Evolutionary conservation across 2,888 invertebrate genomes (phyloP), one percentile per base, ranked within the genome.

Genomic region (Thecocarcelia acutangulata): DNA sequence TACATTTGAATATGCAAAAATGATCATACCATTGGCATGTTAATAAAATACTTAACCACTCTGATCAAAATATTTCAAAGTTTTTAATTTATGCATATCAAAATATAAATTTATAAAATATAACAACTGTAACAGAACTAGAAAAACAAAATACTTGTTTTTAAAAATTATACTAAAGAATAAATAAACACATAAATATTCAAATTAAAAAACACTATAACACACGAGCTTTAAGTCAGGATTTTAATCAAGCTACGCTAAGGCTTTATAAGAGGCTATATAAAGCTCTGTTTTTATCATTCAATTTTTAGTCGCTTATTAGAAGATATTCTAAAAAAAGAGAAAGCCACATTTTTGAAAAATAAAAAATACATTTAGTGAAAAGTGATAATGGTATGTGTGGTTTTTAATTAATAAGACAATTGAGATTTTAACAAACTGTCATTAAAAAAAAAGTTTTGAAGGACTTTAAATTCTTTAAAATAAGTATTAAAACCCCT

Each of bases 61-160:
- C 15, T 11, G 56, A 74, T 46, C 69, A 74, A 54, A 44, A 63
- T 63, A 58, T 17, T 72, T 78, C 61, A 46, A 56, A 72, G 42
- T 37, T 63, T 52, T 50, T 81, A 79, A 82, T 82, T 80, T 75
- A 80, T 78, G 61, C 68, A 78, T 58, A 78, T 61, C 37, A 63
- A 61, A 66, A 50, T 52, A 44, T 46, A 58, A 69, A 63, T 37
- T 40, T 54, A 12, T 46, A 61, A 56, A 69, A 72, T 78, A 68
- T 59, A 82, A 73, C 79, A 84, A 84, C 66, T 80, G 68, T 78
- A 74, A 84, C 85, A 81, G 68, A 82, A 80, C 84, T 73, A 86
- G 85, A 87, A 85, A 88, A 89, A 89, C 87, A 89, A 88, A 87
- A 89, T 89, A 89, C 89, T 85, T 86, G 89, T 89, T 89, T 89